Evolutionary conservation across 2,888 invertebrate genomes (phyloP), one percentile per base, ranked within the genome.

Genomic region (Drosophila leonis): DNA sequence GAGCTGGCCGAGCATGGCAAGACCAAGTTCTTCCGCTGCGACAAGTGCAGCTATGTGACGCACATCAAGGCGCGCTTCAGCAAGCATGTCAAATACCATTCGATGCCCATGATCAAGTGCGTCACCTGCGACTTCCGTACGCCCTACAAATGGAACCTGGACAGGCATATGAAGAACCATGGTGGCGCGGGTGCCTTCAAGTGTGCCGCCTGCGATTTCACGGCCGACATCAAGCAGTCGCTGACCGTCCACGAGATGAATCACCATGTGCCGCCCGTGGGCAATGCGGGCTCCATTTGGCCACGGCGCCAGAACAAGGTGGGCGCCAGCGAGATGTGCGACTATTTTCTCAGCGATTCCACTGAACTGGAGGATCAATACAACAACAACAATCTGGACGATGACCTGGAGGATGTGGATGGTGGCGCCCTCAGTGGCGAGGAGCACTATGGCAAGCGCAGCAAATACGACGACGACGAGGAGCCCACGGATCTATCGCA

Each of bases 21-120:
- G 89, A 95, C 95, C 42, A 94, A 95, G 74, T 94, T 97, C 93
- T 97, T 97, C 93, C 95, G 97, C n/a, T 98, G 98, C 93, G 95
- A 95, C 80, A 97, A 97, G 93, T 98, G 98, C 93, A 96, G 96
- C 84, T 98, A 98, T 93, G 97, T 97, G 78, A 98, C 98, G 2
- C 97, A 97, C 93, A 97, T 98, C 90, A 96, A 96, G 91, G 96
- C 97, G 59, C 95, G 98, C 67, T 98, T 96, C 92, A 97, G 97
- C 68, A 98, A 98, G 92, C 98, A 98, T 92, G 97, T 98, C 57
- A 97, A 97, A 91, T 98, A 98, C 92, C 98, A 98, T 93, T 97
- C 97, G 67, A 97, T 97, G 97, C 98, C 97, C 84, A 98, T 97
- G 96, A 98, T 97, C 83, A 98, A 98, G 93, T 98, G 98, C 93